Evolutionary conservation across 2,113 vertebrate species (phyloP).

Genomic region (Limnothrissa miodon): DNA sequence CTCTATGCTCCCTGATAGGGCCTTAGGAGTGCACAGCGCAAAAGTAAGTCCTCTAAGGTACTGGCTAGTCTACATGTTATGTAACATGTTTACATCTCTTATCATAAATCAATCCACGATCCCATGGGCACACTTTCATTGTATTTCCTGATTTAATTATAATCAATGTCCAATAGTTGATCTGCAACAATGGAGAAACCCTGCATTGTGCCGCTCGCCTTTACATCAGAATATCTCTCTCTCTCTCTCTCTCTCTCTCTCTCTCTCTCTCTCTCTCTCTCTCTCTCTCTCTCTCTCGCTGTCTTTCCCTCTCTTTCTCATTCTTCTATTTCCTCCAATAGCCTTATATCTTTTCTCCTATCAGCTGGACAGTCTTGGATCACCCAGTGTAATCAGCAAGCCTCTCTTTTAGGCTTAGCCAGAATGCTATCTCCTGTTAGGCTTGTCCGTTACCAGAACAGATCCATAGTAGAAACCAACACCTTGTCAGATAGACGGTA

Average conservation of each 20-base stretch:
- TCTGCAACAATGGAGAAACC: background rate
- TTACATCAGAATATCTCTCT: too few species aligned
- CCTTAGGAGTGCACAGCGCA: background rate
- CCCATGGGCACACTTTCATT: background rate
- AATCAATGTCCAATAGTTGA: background rate
- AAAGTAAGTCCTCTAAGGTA: background rate
- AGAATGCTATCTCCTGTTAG: background rate
- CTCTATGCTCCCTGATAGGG: background rate
- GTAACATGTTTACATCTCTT: conserved; percentile 5
- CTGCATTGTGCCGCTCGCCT: background rate
- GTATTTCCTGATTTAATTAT: background rate
- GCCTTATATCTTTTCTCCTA: background rate
- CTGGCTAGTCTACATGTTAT: background rate
- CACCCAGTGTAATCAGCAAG: background rate
- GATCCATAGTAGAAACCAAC: background rate
- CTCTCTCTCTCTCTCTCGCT: too few species aligned
- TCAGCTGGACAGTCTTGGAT: background rate
- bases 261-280: too few species aligned
- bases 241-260: too few species aligned
- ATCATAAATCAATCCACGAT: background rate
- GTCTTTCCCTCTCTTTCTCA: background rate
- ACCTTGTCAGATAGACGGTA: background rate
- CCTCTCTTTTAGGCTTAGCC: background rate
- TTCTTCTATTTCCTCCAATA: background rate
- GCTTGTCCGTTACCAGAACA: background rate